phyloP scores from a whole-genome alignment of 1,140 invertebrate species.

The Drosophila repletoides region DNA sequence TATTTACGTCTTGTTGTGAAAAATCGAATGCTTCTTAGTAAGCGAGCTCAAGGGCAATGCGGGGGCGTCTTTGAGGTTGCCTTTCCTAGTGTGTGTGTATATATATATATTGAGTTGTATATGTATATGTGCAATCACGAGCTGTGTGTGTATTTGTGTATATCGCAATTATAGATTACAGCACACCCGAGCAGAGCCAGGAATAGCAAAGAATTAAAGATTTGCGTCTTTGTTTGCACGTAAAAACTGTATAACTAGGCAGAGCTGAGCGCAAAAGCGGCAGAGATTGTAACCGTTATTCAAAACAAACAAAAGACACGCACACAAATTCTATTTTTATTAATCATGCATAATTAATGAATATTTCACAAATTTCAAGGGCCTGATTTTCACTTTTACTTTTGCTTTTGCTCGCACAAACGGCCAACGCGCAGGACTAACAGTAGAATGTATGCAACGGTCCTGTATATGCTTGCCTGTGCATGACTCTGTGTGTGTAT shows the following conservation, averaged over 20 bases:
- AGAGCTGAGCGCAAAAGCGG: slow-evolving; percentile 3
- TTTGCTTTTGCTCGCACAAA: slow-evolving; percentile 70
- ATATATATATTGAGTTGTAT: neutral
- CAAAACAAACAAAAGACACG: slow-evolving; percentile 26
- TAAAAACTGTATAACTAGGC: neutral
- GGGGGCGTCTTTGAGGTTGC: slow-evolving; percentile 61
- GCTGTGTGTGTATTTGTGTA: slow-evolving; percentile 29
- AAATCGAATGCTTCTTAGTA: slow-evolving; percentile 67
- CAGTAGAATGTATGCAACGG: slow-evolving; percentile 28
- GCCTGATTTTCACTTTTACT: slow-evolving; percentile 77
- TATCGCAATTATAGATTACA: slow-evolving; percentile 68
- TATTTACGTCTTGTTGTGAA: slow-evolving; percentile 75
- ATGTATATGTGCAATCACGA: slow-evolving; percentile 28
- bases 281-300: slow-evolving; percentile 10
- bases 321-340: slow-evolving; percentile 17
- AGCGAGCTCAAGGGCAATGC: slow-evolving; percentile 62
- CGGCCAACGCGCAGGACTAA: slow-evolving; percentile 63
- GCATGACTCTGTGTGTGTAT: slow-evolving; percentile 6
- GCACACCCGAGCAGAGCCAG: no score
- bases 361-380: slow-evolving; percentile 60
- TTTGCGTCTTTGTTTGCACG: neutral
- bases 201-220: slow-evolving; percentile 16
- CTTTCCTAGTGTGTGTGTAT: slow-evolving; percentile 10
- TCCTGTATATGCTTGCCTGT: slow-evolving; percentile 9
- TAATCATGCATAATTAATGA: slow-evolving; percentile 71